A percentile compares a stretch with the other conserved stretches of the same genome.
Conservation (phyloP, 2,113 vertebrate species). For the Xenopus borealis region DNA sequence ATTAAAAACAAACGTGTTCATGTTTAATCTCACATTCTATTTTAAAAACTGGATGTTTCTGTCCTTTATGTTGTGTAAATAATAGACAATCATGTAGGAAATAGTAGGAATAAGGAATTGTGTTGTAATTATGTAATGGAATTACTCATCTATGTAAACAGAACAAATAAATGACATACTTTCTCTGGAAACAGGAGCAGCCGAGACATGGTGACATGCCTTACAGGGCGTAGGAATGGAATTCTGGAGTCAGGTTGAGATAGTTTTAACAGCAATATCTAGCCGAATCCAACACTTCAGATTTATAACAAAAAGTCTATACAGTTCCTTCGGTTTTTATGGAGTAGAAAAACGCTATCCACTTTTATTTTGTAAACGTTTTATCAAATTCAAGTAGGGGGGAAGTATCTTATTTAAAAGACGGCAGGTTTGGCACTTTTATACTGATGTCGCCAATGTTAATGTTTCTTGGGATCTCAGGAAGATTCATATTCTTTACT, state of each 20-base stretch:
- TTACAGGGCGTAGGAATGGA: constrained; percentile 75
- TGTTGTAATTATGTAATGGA: constrained; percentile 49
- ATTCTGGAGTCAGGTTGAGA: constrained; percentile 51
- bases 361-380: constrained; percentile 79
- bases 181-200: constrained; percentile 74
- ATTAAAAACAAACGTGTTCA: not conserved
- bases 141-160: constrained; percentile 48
- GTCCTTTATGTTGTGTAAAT: constrained; percentile 62
- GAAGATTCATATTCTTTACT: constrained; percentile 99
- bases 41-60: constrained; percentile 61
- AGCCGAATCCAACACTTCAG: constrained; percentile 52
- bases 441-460: constrained; percentile 99
- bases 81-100: constrained; percentile 51
- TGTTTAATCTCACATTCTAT: constrained; percentile 58
- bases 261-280: constrained; percentile 69
- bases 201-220: constrained; percentile 66
- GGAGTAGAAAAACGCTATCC: constrained; percentile 62
- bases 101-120: constrained; percentile 52
- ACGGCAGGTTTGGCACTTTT: constrained; percentile 99
- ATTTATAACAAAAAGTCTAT: constrained; percentile 62
- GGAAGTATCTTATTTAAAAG: constrained; percentile 87
- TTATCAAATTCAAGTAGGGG: constrained; percentile 60
- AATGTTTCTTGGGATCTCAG: constrained; percentile 99
- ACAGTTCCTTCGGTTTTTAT: constrained; percentile 77
- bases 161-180: constrained; percentile 58